Percentiles rank a stretch among this genome's conserved stretches.
phyloP scores from a whole-genome alignment of 2,113 vertebrate species.

The Uria lomvia region DNA sequence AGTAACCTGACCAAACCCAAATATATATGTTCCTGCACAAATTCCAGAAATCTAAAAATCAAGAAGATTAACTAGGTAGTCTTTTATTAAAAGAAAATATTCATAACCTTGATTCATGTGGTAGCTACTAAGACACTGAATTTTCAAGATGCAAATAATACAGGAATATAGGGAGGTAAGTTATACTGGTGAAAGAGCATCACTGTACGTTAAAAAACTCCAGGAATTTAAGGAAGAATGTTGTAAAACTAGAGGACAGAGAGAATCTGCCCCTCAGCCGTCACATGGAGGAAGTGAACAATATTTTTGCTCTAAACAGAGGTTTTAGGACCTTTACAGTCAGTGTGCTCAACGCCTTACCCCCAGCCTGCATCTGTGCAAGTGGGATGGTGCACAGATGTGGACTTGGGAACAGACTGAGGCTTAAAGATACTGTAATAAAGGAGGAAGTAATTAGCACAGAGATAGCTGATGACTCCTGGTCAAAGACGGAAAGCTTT shows the following conservation, averaged over 20 bases:
- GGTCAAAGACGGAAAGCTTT: not conserved
- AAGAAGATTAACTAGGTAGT: not conserved
- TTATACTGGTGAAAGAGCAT: not conserved
- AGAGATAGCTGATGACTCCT: not conserved
- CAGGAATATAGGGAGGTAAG: not conserved
- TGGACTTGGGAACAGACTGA: not conserved
- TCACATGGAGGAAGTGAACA: not conserved
- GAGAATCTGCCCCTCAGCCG: not conserved
- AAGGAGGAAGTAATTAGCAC: not conserved
- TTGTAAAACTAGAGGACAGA: not conserved
- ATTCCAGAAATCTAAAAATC: not conserved
- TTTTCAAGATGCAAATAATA: not conserved
- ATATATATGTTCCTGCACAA: not conserved
- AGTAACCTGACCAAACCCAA: not conserved
- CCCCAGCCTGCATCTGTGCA: not conserved
- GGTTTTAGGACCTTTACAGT: not conserved
- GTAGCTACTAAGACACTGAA: not conserved
- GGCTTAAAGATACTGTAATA: not conserved
- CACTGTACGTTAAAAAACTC: not conserved
- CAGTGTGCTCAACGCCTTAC: not conserved
- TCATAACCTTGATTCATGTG: not conserved
- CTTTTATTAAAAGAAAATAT: not conserved
- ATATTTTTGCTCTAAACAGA: not conserved
- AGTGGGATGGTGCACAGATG: not conserved
- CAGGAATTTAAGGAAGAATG: not conserved